Evolutionary conservation across 2,888 invertebrate genomes (phyloP).

Genomic region (Pyrrhosoma nymphula): DNA sequence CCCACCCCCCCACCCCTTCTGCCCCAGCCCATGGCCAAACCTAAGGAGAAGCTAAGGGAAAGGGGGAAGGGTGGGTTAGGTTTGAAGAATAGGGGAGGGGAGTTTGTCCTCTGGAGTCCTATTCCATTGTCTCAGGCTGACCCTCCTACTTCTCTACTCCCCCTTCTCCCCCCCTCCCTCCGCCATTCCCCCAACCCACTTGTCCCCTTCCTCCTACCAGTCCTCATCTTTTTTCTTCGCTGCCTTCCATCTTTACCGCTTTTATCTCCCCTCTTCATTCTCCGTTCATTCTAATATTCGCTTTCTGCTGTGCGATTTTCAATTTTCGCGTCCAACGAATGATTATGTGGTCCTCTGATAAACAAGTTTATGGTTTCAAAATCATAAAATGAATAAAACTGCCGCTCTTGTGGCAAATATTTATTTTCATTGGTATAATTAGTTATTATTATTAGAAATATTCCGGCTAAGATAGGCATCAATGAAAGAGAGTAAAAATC

Average conservation of each 20-base stretch:
- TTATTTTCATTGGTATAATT: too few relatives aligned
- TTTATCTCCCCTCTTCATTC: too few relatives aligned
- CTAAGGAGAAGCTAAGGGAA: conserved; percentile 7
- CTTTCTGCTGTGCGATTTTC: background rate
- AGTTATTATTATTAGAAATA: too few relatives aligned
- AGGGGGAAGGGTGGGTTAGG: background rate
- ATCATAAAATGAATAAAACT: too few relatives aligned
- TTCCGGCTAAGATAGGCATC: too few relatives aligned
- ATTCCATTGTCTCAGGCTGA: conserved; percentile 50
- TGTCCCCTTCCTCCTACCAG: background rate
- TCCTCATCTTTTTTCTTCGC: background rate
- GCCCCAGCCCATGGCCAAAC: background rate
- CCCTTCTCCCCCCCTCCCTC: too few relatives aligned
- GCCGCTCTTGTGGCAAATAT: too few relatives aligned
- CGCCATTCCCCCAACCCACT: background rate
- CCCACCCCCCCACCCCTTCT: background rate
- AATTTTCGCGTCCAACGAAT: too few relatives aligned
- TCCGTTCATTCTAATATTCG: too few relatives aligned
- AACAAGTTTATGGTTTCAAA: too few relatives aligned
- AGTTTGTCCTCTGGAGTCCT: conserved; percentile 49
- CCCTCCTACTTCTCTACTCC: background rate
- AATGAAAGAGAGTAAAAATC: too few relatives aligned
- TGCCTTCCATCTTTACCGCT: background rate
- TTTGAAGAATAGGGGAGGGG: background rate
- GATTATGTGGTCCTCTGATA: too few relatives aligned